phyloP scores from a whole-genome alignment of 2,113 vertebrate species.

The Pionites leucogaster region DNA sequence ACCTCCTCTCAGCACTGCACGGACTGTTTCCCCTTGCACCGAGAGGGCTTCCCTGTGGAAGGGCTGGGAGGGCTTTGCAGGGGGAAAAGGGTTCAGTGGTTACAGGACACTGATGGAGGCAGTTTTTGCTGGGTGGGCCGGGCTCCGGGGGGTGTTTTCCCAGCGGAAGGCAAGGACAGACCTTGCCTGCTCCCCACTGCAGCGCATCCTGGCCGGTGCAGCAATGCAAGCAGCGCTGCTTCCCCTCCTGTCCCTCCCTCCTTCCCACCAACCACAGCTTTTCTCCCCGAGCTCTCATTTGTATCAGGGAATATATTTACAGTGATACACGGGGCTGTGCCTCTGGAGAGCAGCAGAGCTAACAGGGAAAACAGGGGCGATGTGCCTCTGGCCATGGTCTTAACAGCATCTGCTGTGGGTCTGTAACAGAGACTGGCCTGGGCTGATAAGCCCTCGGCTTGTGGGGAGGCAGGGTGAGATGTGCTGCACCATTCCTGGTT shows the following conservation, averaged over 20 bases:
- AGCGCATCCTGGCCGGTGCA: neutral
- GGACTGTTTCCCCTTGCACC: neutral
- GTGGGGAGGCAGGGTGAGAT: neutral
- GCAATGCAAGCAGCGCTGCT: fast-evolving
- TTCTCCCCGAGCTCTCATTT: neutral
- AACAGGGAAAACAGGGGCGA: neutral
- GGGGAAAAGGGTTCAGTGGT: neutral
- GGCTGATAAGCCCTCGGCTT: neutral
- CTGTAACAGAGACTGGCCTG: neutral
- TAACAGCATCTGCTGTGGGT: neutral
- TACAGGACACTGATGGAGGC: neutral
- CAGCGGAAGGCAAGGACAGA: neutral
- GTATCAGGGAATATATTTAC: neutral
- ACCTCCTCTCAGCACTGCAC: neutral
- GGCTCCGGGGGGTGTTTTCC: neutral
- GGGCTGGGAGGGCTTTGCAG: neutral
- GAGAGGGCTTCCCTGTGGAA: neutral
- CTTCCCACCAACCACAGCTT: neutral
- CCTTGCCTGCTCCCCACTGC: neutral
- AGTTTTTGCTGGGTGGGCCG: neutral
- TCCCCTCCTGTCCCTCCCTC: neutral
- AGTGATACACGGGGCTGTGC: neutral
- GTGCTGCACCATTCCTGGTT: neutral
- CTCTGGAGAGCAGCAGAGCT: conserved; percentile 15
- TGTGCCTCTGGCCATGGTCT: neutral